These are phyloP conservation scores for Dryobates pubescens DNA, from an alignment of 2,797 vertebrate species.

Conservation along the genomic window DNA sequence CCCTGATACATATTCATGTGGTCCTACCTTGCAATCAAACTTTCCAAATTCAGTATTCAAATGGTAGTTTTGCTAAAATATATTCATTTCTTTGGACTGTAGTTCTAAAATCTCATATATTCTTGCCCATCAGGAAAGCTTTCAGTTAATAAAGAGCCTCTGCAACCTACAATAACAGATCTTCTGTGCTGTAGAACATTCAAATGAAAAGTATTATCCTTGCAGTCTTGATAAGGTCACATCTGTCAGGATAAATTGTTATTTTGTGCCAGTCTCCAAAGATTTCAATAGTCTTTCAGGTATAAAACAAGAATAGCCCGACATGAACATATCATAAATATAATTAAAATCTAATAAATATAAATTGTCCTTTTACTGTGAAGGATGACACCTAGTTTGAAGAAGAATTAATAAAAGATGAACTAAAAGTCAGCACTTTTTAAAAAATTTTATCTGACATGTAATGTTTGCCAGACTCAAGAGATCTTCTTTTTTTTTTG, in stretches of 20 bases:
- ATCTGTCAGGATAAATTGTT: constrained; percentile 52
- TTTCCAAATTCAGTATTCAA: constrained; percentile 42
- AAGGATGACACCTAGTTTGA: constrained; percentile 20
- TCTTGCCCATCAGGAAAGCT: background rate
- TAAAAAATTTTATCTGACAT: background rate
- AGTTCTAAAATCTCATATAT: background rate
- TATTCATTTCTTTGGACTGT: background rate
- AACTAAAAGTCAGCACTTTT: constrained; percentile 12
- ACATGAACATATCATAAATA: background rate
- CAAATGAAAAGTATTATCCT: constrained; percentile 55
- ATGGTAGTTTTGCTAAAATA: constrained; percentile 24
- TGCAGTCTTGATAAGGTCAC: constrained; percentile 61
- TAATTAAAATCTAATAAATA: constrained; percentile 44
- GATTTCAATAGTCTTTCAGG: constrained; percentile 2
- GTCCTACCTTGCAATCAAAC: constrained; percentile 32
- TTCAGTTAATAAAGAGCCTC: constrained; percentile 48
- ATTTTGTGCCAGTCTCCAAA: constrained; percentile 23
- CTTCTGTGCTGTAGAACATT: background rate
- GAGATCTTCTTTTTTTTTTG: background rate
- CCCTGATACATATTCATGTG: constrained; percentile 9
- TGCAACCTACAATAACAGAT: constrained; percentile 19
- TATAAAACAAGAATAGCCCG: constrained; percentile 26
- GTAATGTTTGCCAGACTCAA: background rate
- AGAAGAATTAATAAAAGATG: constrained; percentile 37
- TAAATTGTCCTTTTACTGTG: constrained; percentile 22